Percentiles rank a stretch among this genome's conserved stretches.
Evolutionary conservation across 2,888 invertebrate genomes (phyloP).

Genomic region (Hylaea fasciaria): DNA sequence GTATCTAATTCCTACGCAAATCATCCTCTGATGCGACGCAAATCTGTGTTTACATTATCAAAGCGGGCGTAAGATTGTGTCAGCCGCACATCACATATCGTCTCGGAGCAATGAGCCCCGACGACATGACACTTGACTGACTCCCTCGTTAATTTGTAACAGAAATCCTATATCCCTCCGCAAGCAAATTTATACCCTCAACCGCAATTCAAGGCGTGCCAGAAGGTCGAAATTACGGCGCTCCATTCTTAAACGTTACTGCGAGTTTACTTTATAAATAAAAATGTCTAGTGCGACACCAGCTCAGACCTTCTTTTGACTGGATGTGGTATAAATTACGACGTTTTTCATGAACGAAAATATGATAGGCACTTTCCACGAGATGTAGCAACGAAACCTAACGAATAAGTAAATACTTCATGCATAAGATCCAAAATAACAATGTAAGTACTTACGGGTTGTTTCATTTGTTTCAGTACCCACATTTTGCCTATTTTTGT

Average conservation of each 20-base stretch:
- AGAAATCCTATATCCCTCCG: constrained; percentile 60
- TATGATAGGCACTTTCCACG: too few relatives aligned
- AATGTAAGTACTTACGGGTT: too few relatives aligned
- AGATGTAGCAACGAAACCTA: too few relatives aligned
- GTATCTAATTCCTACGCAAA: constrained; percentile 33
- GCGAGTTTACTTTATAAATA: constrained; percentile 71
- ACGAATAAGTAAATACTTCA: too few relatives aligned
- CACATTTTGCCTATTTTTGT: too few relatives aligned
- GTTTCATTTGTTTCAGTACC: too few relatives aligned
- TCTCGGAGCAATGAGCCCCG: constrained; percentile 60
- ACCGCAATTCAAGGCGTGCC: constrained; percentile 51
- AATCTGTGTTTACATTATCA: constrained; percentile 58
- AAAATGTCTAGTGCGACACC: constrained; percentile 62
- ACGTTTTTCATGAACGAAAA: too few relatives aligned
- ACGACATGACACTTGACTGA: constrained; percentile 76
- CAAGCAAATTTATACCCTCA: constrained; percentile 58
- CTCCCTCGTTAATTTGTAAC: constrained; percentile 78
- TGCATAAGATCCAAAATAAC: too few relatives aligned
- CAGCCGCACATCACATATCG: constrained; percentile 60
- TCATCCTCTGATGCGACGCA: constrained; percentile 38
- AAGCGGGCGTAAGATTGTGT: constrained; percentile 51
- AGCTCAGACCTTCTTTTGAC: constrained; percentile 43
- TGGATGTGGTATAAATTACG: constrained; percentile 40
- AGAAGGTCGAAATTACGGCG: constrained; percentile 55
- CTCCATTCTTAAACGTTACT: constrained; percentile 58